Evolutionary conservation across 1,140 invertebrate genomes (phyloP), one percentile per base, ranked within the genome.

Genomic region (Pseudoatta argentina): DNA sequence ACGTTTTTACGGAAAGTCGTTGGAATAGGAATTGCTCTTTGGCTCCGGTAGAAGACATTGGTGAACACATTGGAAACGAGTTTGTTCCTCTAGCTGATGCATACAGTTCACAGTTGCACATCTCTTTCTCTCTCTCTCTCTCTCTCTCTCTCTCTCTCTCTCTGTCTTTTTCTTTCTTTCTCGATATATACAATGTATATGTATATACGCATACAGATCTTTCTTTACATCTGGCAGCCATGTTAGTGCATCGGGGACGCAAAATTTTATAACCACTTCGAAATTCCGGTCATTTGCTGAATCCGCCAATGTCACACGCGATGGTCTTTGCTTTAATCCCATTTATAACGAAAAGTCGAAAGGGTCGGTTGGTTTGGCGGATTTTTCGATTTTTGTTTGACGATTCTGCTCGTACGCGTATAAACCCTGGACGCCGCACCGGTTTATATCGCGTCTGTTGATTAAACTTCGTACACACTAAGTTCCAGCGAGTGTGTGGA

Each of bases 11-110:
- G 91, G 92, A 94, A 92, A 93, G 92, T 94, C 94, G 92, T 94
- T 94, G 89, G 94, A 94, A 94, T 95, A 94, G 91, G 82, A 95
- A 95, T 94, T 88, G 93, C 93, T 91, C 86, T 72, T 94, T 93
- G 92, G 90, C 82, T 81, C 21, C 12, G 34, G 57, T 14, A 61
- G 34, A 53, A 87, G 81, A 39, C 53, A 48, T 51, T 66, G 77
- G 57, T 69, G 89, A 87, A 87, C 89, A 91, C 90, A 91, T 91
- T 82, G 90, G 87, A 89, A 91, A 91, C 89, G 87, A 91, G 89
- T 91, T 90, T 89, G 90, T 57, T 91, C 82, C 76, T 88, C 73
- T 85, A 86, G 88, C 61, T 75, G 64, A 67, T 87, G 86, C 78
- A 66, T 87, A 76, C 83, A 82, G 75, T 77, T 90, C 57, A 48